A percentile compares a stretch with the other conserved stretches of the same genome.
Conservation (phyloP, 1,140 invertebrate genomes). For the Lasaia peninsularis region DNA sequence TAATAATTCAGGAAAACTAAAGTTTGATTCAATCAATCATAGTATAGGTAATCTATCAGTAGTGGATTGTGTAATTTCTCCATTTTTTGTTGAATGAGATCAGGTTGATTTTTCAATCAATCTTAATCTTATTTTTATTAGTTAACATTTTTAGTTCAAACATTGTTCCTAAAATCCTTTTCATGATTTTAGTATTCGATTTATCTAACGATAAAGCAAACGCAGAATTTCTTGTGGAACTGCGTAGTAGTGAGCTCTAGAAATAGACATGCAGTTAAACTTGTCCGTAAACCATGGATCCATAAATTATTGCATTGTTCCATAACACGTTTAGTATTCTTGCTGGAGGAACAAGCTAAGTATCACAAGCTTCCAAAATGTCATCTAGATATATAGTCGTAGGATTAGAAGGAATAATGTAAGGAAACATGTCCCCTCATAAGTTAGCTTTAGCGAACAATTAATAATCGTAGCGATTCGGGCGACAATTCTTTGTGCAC, state of each 20-base stretch:
- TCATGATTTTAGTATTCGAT: not conserved
- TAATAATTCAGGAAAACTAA: too few relatives aligned
- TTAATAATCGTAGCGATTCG: slow-evolving; percentile 3
- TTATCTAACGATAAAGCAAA: not conserved
- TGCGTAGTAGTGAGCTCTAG: slow-evolving; percentile 2
- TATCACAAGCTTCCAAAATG: slow-evolving; percentile 13
- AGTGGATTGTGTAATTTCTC: too few relatives aligned
- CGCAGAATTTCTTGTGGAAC: not conserved
- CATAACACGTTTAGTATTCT: slow-evolving; percentile 12
- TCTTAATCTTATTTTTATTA: not conserved
- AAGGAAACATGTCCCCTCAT: not conserved
- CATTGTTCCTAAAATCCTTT: not conserved
- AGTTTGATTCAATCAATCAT: too few relatives aligned
- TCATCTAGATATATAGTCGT: slow-evolving; percentile 19
- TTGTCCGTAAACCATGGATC: slow-evolving; percentile 12
- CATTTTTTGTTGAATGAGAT: too few relatives aligned
- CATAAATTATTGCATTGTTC: slow-evolving; percentile 20
- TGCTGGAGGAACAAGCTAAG: slow-evolving; percentile 21
- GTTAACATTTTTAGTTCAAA: not conserved
- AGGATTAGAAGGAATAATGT: slow-evolving; percentile 15
- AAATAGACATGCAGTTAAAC: slow-evolving; percentile 15
- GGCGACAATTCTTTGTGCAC: not conserved
- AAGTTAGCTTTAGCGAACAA: not conserved
- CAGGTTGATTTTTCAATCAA: too few relatives aligned
- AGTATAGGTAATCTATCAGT: too few relatives aligned